phyloP scores from a whole-genome alignment of 2,888 invertebrate species.

The Cylindroiulus punctatus region DNA sequence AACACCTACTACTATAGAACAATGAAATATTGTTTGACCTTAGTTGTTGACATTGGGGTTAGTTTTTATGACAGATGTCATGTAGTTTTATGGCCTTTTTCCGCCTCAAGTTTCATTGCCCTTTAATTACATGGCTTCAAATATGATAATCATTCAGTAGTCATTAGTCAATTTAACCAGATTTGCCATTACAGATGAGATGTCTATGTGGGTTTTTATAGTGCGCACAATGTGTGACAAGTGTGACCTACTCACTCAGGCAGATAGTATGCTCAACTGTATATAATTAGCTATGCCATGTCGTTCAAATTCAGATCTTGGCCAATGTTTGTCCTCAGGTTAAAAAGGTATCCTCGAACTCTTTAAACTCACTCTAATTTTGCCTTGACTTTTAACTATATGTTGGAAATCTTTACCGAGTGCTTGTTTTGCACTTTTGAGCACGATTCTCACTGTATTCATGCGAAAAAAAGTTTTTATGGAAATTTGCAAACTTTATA shows the following conservation, averaged over 20 bases:
- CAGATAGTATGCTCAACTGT: neutral
- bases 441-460: no score
- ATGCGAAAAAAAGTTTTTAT: no score
- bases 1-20: no score
- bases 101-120: neutral
- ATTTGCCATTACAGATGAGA: neutral
- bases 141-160: neutral
- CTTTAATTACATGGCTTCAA: neutral
- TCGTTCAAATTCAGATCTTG: conserved; percentile 13
- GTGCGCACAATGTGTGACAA: conserved; percentile 8
- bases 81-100: neutral
- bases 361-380: neutral
- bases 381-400: neutral
- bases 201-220: neutral
- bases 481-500: no score
- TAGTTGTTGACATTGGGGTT: neutral
- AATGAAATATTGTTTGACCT: no score
- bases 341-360: neutral
- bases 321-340: conserved; percentile 33
- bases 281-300: neutral
- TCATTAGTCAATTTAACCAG: neutral
- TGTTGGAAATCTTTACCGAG: neutral
- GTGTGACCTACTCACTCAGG: conserved; percentile 41
- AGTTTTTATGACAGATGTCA: neutral
- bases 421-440: neutral